Percentiles rank a stretch among this genome's conserved stretches.
phyloP scores from a whole-genome alignment of 2,113 vertebrate species.

The Carassius carassius region DNA sequence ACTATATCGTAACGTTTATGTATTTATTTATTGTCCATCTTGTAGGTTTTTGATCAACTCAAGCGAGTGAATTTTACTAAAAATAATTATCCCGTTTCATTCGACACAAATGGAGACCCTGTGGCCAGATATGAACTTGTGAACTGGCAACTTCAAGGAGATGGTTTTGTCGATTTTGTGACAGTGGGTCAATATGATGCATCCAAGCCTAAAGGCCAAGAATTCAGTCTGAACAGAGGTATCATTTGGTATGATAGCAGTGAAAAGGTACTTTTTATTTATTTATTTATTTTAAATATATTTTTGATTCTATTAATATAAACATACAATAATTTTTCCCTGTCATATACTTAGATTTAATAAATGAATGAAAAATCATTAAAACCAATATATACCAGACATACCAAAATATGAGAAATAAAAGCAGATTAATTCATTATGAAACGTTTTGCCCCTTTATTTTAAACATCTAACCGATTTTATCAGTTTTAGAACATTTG shows the following conservation, averaged over 20 bases:
- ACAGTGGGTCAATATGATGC: slow-evolving; percentile 74
- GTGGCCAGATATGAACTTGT: slow-evolving; percentile 75
- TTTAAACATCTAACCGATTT: no score
- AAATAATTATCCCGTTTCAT: slow-evolving; percentile 68
- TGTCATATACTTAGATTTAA: no score
- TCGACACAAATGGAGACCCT: slow-evolving; percentile 75
- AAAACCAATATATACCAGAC: no score
- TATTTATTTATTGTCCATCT: not conserved
- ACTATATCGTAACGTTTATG: no score
- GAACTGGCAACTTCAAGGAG: slow-evolving; percentile 72
- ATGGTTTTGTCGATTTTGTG: slow-evolving; percentile 66
- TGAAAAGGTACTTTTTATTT: slow-evolving; percentile 62
- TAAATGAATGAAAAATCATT: no score
- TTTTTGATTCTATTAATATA: no score
- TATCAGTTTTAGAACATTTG: no score
- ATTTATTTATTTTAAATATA: no score
- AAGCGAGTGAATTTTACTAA: slow-evolving; percentile 65
- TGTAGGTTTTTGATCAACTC: slow-evolving; percentile 64
- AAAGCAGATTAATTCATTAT: no score
- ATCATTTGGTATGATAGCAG: slow-evolving; percentile 70
- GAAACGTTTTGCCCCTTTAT: no score
- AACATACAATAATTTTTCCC: no score
- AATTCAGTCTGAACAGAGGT: slow-evolving; percentile 69
- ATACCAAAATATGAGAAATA: no score
- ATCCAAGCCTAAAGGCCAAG: slow-evolving; percentile 65